Conservation (phyloP, 2,113 vertebrate species). For the Phrynocephalus versicolor region DNA sequence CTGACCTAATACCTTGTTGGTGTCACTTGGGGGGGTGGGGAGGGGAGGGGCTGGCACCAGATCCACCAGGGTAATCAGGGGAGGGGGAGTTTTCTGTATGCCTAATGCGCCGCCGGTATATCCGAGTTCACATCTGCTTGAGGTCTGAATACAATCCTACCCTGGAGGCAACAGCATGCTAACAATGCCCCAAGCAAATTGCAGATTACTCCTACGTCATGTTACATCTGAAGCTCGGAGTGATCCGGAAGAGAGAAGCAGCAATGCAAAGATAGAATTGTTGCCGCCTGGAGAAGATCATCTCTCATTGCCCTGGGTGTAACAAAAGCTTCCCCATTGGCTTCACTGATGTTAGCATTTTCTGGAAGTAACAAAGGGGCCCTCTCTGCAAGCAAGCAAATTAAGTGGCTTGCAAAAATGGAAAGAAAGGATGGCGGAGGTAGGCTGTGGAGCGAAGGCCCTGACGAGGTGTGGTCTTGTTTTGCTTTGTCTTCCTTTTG, state of each 20-base stretch:
- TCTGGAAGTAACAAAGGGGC: slow-evolving; percentile 63
- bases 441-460: slow-evolving; percentile 29
- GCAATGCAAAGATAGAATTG: slow-evolving; percentile 77
- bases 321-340: slow-evolving; percentile 68
- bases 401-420: slow-evolving; percentile 57
- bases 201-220: slow-evolving; percentile 73
- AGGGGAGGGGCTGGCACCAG: slow-evolving; percentile 59
- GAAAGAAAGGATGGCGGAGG: not conserved
- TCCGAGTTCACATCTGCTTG: slow-evolving; percentile 84
- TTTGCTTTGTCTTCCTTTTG: not conserved
- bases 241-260: slow-evolving; percentile 71
- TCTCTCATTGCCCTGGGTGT: slow-evolving; percentile 76
- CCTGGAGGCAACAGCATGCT: slow-evolving; percentile 82
- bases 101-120: slow-evolving; percentile 54
- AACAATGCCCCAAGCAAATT: slow-evolving; percentile 94
- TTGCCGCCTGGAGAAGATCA: slow-evolving; percentile 79
- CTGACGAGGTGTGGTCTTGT: slow-evolving; percentile 35
- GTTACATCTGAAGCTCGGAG: slow-evolving; percentile 61
- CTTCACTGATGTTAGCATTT: slow-evolving; percentile 65
- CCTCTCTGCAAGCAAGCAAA: slow-evolving; percentile 37
- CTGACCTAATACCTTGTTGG: slow-evolving; percentile 85
- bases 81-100: slow-evolving; percentile 52
- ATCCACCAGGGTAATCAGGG: slow-evolving; percentile 62
- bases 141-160: slow-evolving; percentile 83
- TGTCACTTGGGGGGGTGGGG: slow-evolving; percentile 71